Base-by-base conservation (phyloP, 2,797 vertebrate species). In the Hippopotamyrus pictus region DNA sequence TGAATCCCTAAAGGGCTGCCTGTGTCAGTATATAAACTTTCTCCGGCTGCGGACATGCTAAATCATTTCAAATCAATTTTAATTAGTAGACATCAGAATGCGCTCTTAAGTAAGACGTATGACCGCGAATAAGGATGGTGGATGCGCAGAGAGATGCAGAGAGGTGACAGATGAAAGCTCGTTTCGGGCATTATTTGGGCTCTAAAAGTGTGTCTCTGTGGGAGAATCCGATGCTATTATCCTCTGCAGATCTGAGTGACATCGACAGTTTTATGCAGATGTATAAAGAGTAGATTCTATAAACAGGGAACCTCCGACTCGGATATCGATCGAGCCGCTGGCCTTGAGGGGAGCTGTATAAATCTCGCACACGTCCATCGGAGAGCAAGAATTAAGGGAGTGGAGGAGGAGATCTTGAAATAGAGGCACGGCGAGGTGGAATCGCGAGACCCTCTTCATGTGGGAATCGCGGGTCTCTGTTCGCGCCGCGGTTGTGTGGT, bases 41-140 rank as follows among this genome's bases (percentile, higher is more conserved):
- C 76, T 37, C 12, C 0, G 69, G 69, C 69, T 73, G 69, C 5
- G 29, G 29, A 73, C 69, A 37, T 17, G 69, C 69, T 73, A 46
- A 29, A 44, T 82, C 41, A 82, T 82, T 82, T 82, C 19, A n/a
- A 82, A 82, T 82, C 41, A 82, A 82, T 73, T 73, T 37, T 82
- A 89, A 90, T 89, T 25, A 59, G 19, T 46, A 84, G 6, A 90
- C 51, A 88, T 48, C 46, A 73, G 69, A 37, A 73, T 73, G 29
- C 1, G 29, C 69, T 37, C 69, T 73, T 73, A 73, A 73, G 69
- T 37, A 73, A 73, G 33, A 46, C 76, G n/a, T 82, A 82, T 44
- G 37, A 82, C 19, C 8, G 19, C 9, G 17, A 41, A n/a, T 82
- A 73, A 37, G 41, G 19, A 46, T 5, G 5, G 41, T 44, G 76